phyloP scores from a whole-genome alignment of 2,888 invertebrate genomes.

The Salpingus planirostris region DNA sequence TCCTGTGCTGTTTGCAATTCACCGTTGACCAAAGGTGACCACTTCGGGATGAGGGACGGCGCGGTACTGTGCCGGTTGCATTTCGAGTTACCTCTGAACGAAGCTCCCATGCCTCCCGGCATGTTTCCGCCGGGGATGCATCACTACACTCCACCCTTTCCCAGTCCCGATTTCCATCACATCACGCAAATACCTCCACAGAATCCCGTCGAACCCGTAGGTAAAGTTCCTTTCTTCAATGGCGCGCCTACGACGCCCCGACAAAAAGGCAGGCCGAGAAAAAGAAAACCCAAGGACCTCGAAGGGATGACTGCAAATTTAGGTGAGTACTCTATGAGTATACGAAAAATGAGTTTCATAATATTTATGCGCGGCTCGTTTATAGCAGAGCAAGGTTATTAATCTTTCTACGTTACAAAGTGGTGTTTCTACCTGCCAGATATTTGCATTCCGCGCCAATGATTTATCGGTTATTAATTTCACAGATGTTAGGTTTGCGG shows the following conservation, averaged over 20 bases:
- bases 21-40: conserved; percentile 85
- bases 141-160: conserved; percentile 50
- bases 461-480: background rate
- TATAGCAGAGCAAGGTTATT: no score
- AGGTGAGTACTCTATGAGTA: conserved; percentile 55
- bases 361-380: no score
- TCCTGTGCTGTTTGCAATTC: conserved; percentile 83
- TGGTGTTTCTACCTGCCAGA: background rate
- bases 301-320: conserved; percentile 78
- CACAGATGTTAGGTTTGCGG: no score
- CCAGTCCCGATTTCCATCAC: conserved; percentile 45
- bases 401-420: conserved; percentile 10
- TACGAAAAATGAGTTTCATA: background rate
- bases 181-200: conserved; percentile 45
- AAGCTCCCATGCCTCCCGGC: conserved; percentile 35
- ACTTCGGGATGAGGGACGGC: conserved; percentile 85
- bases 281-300: conserved; percentile 85
- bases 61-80: conserved; percentile 79
- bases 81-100: conserved; percentile 48
- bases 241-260: conserved; percentile 60
- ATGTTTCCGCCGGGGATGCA: conserved; percentile 47
- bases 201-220: conserved; percentile 41
- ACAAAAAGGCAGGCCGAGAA: conserved; percentile 87
- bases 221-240: conserved; percentile 46
- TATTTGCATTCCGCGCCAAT: background rate